Conservation (phyloP, 2,888 invertebrate species). For the Apodemia hepburni region DNA sequence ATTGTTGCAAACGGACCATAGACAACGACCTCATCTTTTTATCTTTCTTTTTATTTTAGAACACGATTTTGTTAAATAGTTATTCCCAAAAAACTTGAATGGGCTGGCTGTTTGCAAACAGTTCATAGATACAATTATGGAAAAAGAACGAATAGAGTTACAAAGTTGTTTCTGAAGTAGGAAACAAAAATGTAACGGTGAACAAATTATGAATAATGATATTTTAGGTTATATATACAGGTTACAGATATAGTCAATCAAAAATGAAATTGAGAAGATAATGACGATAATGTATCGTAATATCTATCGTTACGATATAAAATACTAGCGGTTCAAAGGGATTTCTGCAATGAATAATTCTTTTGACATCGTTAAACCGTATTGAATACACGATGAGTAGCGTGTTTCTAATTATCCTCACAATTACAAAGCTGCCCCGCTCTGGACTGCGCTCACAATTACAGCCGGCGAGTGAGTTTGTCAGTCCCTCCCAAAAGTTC, state of each 20-base stretch:
- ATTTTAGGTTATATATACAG: not conserved
- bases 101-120: too few species aligned
- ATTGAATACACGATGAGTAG: constrained; percentile 12
- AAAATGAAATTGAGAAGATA: not conserved
- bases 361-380: constrained; percentile 5
- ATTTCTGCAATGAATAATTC: not conserved
- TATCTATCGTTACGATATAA: too few species aligned
- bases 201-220: too few species aligned
- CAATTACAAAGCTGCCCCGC: constrained; percentile 5
- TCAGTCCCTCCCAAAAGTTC: constrained; percentile 11
- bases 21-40: too few species aligned
- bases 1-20: too few species aligned
- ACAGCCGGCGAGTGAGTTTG: constrained; percentile 2
- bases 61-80: too few species aligned
- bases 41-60: too few species aligned
- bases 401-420: constrained; percentile 10
- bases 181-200: too few species aligned
- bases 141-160: too few species aligned
- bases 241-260: not conserved
- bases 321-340: not conserved
- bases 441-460: constrained; percentile 5
- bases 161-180: too few species aligned
- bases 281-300: not conserved
- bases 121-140: too few species aligned
- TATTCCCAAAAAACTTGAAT: too few species aligned